A percentile compares a stretch with the other conserved stretches of the same genome.
Evolutionary conservation across 2,113 vertebrate species (phyloP).

Genomic region (Zosterops lateralis): DNA sequence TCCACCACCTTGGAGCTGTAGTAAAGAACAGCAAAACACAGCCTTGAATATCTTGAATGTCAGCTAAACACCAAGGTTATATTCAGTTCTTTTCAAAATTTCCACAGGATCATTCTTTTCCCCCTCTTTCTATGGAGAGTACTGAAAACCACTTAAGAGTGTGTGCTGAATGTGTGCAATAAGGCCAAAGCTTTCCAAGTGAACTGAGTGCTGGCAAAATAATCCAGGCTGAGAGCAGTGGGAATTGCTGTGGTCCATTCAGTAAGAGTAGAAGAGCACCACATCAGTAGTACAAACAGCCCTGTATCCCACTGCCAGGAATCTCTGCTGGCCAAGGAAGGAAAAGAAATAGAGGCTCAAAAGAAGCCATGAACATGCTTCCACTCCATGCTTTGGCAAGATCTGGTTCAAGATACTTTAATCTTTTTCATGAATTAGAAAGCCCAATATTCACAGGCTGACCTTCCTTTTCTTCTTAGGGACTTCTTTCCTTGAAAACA

Average conservation of each 20-base stretch:
- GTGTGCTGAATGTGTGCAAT: not conserved
- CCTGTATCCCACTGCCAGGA: constrained; percentile 19
- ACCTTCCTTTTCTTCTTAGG: not conserved
- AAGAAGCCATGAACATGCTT: not conserved
- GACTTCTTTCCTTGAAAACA: not conserved
- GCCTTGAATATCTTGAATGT: not conserved
- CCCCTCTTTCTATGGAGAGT: not conserved
- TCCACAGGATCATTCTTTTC: not conserved
- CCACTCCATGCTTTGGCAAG: accelerated
- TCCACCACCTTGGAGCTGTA: not conserved
- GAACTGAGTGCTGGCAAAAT: constrained; percentile 5
- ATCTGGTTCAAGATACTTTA: not conserved
- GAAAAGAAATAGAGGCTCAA: not conserved
- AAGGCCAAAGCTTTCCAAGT: constrained; percentile 17
- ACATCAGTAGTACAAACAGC: not conserved
- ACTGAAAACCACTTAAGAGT: constrained; percentile 28
- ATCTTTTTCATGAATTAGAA: not conserved
- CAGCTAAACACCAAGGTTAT: constrained; percentile 5
- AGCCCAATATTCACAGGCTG: not conserved
- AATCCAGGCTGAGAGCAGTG: not conserved
- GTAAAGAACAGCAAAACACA: not conserved
- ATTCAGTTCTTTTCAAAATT: constrained; percentile 1
- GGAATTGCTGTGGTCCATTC: constrained; percentile 50
- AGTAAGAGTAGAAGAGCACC: not conserved
- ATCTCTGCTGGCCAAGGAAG: not conserved